Evolutionary conservation across 2,888 invertebrate species (phyloP), one percentile per base, ranked within the genome.

Genomic region (Lydus trimaculatus): DNA sequence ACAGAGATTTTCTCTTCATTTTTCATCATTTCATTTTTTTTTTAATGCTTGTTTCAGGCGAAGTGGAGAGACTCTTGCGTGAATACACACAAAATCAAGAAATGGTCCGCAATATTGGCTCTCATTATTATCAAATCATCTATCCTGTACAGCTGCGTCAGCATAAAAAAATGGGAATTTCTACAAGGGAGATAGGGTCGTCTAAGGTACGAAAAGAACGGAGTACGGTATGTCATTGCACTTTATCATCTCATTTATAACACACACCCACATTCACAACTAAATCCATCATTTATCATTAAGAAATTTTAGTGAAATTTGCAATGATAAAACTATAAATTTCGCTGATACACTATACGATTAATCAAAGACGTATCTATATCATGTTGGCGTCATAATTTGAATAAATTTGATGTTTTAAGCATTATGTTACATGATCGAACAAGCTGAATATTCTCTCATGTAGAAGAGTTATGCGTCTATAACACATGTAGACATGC

Each of bases 121-220:
- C 93, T 74, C 93, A 95, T 86, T 95, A 93, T 87, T 96, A 96
- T 88, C 96, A 96, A 88, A 96, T 96, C 87, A 95, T 96, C 82
- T 96, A 96, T 88, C 96, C 96, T 76, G 95, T 96, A 79, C 96
- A 96, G 89, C 88, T 96, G 86, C 91, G 96, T 73, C 95, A 96
- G 87, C 96, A 96, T 91, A 95, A 96, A 88, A 96, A 96, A 88
- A 94, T 96, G 94, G 96, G 96, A 87, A 96, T 96, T 86, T 96
- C 95, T 80, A 96, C 96, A 79, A 90, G 96, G 86, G 96, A 96
- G 89, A 92, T 94, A 87, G 93, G 92, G 88, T 90, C 91, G 85
- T 91, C 92, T 85, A 94, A 94, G 94, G 95, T 95, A 88, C 89
- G 89, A 84, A 87, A 87, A 84, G 86, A 85, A 83, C 82, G 86